phyloP scores from a whole-genome alignment of 2,888 invertebrate genomes.

The Hyppa rectilinea region DNA sequence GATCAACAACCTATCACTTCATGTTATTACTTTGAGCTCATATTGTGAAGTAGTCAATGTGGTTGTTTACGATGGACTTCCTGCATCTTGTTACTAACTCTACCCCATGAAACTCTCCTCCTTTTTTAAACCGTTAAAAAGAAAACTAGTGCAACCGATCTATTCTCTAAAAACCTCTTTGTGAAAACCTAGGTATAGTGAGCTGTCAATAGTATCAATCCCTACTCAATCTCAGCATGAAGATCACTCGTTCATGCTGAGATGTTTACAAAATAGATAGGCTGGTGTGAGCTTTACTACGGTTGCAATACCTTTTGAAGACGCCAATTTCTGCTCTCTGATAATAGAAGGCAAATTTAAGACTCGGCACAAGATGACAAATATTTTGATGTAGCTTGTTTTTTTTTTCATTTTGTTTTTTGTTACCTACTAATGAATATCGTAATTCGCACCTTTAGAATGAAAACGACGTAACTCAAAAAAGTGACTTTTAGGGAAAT shows the following conservation, averaged over 20 bases:
- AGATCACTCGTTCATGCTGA: background rate
- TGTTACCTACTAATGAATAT: too few species aligned
- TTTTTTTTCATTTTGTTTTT: too few species aligned
- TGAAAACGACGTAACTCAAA: too few species aligned
- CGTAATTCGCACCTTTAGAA: too few species aligned
- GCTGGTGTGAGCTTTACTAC: background rate
- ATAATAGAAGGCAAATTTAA: too few species aligned
- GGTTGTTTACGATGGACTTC: slow-evolving; percentile 4
- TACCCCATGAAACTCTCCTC: background rate
- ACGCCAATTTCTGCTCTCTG: too few species aligned
- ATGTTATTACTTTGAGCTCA: slow-evolving; percentile 16
- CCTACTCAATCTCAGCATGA: too few species aligned
- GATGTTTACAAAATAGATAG: background rate
- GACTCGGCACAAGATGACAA: background rate
- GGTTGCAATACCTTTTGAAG: background rate
- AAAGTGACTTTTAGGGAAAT: too few species aligned
- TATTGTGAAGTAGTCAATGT: background rate
- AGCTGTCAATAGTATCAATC: background rate
- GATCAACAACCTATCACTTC: slow-evolving; percentile 7
- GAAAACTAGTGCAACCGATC: background rate
- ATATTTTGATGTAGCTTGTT: too few species aligned
- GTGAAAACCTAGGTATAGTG: background rate
- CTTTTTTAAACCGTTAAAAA: too few species aligned
- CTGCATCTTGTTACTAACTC: background rate
- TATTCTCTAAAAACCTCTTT: background rate